These are phyloP conservation scores for Laspeyria flexula DNA, from an alignment of 2,888 invertebrate genomes.

Conservation along the genomic window DNA sequence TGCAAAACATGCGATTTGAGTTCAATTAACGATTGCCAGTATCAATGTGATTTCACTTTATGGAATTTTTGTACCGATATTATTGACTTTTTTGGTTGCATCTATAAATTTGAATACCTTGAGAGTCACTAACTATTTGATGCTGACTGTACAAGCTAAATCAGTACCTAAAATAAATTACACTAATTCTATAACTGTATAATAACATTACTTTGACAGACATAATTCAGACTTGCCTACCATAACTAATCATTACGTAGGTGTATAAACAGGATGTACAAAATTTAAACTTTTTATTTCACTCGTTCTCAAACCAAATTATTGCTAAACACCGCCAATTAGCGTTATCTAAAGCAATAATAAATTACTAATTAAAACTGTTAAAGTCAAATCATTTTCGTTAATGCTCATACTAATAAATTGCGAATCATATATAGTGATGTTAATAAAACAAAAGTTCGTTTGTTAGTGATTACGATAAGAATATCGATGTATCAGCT, in stretches of 20 bases:
- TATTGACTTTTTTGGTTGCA: no score
- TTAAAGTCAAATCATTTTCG: conserved; percentile 63
- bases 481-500: conserved; percentile 43
- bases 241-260: conserved; percentile 38
- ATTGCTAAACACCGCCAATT: conserved; percentile 51
- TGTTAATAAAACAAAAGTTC: conserved; percentile 46
- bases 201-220: conserved; percentile 30
- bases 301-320: conserved; percentile 21
- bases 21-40: no score
- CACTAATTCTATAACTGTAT: no score
- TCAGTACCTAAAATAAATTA: no score
- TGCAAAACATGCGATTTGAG: no score
- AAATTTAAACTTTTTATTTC: conserved; percentile 33
- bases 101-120: no score
- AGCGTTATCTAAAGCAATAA: conserved; percentile 55
- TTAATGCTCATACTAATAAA: conserved; percentile 66
- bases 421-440: conserved; percentile 56
- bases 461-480: conserved; percentile 35
- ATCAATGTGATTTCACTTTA: no score
- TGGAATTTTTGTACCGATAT: no score
- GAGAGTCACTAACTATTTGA: no score
- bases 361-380: conserved; percentile 71
- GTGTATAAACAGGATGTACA: conserved; percentile 39
- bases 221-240: conserved; percentile 27
- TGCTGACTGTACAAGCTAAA: no score